phyloP scores from a whole-genome alignment of 2,797 vertebrate species.

The Pantherophis vulpinus region DNA sequence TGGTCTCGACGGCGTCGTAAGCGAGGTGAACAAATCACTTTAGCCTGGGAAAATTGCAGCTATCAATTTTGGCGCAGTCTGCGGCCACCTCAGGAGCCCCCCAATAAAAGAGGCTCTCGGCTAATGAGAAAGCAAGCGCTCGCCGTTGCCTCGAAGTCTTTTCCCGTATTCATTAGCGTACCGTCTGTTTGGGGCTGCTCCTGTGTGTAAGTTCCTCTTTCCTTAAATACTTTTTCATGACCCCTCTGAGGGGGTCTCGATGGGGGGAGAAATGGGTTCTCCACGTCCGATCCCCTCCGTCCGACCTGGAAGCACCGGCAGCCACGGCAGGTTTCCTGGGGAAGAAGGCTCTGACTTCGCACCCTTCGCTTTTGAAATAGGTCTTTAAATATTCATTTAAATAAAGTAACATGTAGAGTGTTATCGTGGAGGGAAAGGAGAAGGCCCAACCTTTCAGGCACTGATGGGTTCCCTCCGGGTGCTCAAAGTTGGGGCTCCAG shows the following conservation, averaged over 20 bases:
- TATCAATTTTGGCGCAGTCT: neutral
- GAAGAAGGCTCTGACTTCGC: neutral
- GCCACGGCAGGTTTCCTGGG: neutral
- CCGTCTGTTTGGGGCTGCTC: too few relatives aligned
- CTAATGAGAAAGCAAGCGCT: neutral
- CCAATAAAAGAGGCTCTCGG: neutral
- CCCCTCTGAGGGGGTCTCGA: too few relatives aligned
- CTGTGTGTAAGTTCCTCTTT: neutral
- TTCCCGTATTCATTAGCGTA: neutral
- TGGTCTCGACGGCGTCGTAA: neutral
- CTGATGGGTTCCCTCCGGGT: neutral
- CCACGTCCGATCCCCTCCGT: too few relatives aligned
- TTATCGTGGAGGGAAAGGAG: neutral
- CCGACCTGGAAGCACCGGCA: too few relatives aligned
- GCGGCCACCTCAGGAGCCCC: neutral
- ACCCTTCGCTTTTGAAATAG: fast-evolving
- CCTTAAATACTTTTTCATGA: neutral
- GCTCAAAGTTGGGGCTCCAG: neutral
- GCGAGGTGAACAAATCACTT: neutral
- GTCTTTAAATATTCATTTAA: neutral
- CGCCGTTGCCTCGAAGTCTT: neutral
- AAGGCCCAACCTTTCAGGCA: too few relatives aligned
- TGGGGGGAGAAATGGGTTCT: neutral
- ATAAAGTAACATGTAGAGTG: neutral
- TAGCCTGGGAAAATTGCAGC: neutral